These are phyloP conservation scores for Hypsopygia costalis DNA, from an alignment of 2,888 invertebrate species.

Conservation along the genomic window DNA sequence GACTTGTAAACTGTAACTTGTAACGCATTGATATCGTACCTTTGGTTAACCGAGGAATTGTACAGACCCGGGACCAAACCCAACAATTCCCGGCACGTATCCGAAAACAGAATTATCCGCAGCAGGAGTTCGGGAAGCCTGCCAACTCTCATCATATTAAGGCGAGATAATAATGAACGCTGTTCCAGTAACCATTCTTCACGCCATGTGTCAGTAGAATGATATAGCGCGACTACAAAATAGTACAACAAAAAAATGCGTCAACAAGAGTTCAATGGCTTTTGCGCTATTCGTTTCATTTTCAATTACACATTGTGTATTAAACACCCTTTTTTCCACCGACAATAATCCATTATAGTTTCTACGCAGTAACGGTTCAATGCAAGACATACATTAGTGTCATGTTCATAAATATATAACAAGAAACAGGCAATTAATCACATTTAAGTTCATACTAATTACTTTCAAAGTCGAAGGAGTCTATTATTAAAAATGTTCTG, in stretches of 20 bases:
- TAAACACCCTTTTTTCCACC: no score
- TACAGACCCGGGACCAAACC: conserved; percentile 23
- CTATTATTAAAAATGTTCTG: conserved; percentile 49
- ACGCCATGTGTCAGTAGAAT: conserved; percentile 19
- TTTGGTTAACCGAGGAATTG: conserved; percentile 11
- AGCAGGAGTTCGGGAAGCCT: conserved; percentile 53
- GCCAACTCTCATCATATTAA: conserved; percentile 74
- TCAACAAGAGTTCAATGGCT: no score
- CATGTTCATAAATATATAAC: conserved; percentile 12
- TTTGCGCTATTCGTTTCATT: no score
- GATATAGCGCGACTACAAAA: background rate
- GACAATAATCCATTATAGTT: background rate
- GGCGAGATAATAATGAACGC: conserved; percentile 65
- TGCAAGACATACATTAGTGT: background rate
- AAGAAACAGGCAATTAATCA: conserved; percentile 33
- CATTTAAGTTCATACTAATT: conserved; percentile 39
- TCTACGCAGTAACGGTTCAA: background rate
- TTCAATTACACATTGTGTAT: no score
- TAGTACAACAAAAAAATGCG: background rate
- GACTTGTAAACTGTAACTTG: no score
- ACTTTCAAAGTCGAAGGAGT: conserved; percentile 39
- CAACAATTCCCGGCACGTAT: conserved; percentile 62
- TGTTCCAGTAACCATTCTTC: conserved; percentile 36
- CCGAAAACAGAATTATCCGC: conserved; percentile 64
- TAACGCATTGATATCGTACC: background rate